phyloP scores from a whole-genome alignment of 1,140 invertebrate species.

The Wiebesia pumilae region DNA sequence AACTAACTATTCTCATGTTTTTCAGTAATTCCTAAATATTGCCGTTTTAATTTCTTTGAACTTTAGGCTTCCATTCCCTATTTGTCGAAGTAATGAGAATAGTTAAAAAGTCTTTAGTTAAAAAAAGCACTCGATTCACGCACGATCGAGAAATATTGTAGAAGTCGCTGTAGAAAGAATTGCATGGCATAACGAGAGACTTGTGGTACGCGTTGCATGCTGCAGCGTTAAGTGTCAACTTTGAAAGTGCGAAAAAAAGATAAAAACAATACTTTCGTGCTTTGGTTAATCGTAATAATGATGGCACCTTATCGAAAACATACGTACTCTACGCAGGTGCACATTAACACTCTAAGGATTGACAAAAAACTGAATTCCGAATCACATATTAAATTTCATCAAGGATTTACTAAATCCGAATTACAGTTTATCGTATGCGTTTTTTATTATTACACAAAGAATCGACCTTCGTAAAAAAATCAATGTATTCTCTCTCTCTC shows the following conservation, averaged over 20 bases:
- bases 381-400: no score
- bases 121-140: not conserved
- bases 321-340: not conserved
- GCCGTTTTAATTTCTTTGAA: not conserved
- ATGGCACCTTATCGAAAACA: not conserved
- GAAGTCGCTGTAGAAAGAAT: not conserved
- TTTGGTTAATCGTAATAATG: not conserved
- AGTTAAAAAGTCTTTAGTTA: not conserved
- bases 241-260: not conserved
- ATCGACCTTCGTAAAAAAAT: no score
- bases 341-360: not conserved
- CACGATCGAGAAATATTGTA: not conserved
- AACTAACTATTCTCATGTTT: not conserved
- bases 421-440: no score
- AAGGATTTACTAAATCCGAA: no score
- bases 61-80: not conserved
- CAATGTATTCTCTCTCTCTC: no score
- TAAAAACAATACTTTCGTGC: not conserved
- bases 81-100: not conserved
- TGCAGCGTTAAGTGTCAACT: not conserved
- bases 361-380: no score
- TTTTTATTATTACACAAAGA: no score
- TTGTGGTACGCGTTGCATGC: not conserved
- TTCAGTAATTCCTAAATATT: not conserved
- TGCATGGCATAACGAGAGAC: not conserved